A percentile compares a stretch with the other conserved stretches of the same genome.
Conservation (phyloP, 23 tunicate species). For the Trididemnum clinides region DNA sequence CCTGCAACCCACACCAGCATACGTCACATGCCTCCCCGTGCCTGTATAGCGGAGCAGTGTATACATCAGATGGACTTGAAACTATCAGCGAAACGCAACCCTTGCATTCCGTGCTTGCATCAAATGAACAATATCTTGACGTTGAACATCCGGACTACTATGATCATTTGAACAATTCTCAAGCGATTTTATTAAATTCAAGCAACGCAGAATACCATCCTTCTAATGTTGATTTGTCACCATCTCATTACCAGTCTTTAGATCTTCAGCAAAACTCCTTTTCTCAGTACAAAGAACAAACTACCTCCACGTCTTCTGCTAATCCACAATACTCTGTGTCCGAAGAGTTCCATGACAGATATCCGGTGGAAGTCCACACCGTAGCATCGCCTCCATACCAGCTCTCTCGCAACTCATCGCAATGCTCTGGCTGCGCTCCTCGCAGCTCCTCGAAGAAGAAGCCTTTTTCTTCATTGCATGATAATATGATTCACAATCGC, state of each 20-base stretch:
- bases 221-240: no score
- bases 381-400: not conserved
- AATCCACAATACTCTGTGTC: slow-evolving; percentile 38
- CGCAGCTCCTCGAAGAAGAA: not conserved
- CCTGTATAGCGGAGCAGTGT: not conserved
- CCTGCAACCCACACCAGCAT: not conserved
- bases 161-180: not conserved
- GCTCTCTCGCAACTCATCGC: not conserved
- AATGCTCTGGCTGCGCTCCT: not conserved
- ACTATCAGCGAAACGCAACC: slow-evolving; percentile 93
- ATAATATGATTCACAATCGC: slow-evolving; percentile 26
- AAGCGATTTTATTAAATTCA: not conserved
- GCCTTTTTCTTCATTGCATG: slow-evolving; percentile 39
- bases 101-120: slow-evolving; percentile 53
- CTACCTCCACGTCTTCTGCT: not conserved
- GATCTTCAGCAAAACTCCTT: not conserved
- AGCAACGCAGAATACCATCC: not conserved
- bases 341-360: slow-evolving; percentile 58
- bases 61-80: slow-evolving; percentile 49
- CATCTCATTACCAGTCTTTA: not conserved
- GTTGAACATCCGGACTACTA: not conserved
- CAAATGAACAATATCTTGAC: not conserved
- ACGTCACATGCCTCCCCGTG: not conserved
- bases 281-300: not conserved
- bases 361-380: not conserved